phyloP scores from a whole-genome alignment of 1,140 invertebrate genomes.

The Diplogasteroides magnus region DNA sequence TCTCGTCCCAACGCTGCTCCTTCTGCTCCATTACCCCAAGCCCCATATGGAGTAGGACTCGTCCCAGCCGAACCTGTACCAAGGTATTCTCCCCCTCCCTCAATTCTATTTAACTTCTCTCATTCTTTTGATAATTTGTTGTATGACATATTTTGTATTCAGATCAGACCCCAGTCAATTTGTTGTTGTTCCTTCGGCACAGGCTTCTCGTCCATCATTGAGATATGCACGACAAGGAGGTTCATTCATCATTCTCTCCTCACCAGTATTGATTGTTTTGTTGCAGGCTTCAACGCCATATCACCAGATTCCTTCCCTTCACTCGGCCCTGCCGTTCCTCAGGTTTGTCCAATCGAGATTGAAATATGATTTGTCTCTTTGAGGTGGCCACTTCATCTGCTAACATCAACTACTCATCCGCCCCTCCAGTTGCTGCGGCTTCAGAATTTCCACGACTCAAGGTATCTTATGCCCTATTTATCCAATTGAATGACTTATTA shows the following conservation, averaged over 20 bases:
- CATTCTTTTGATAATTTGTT: too few relatives aligned
- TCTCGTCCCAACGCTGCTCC: background rate
- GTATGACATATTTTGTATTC: too few relatives aligned
- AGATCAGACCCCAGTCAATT: background rate
- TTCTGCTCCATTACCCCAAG: background rate
- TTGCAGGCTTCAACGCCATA: background rate
- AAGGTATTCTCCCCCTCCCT: too few relatives aligned
- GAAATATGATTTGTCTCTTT: too few relatives aligned
- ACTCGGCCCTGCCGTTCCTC: background rate
- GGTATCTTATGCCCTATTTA: too few relatives aligned
- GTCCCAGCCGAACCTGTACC: background rate
- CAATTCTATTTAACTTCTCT: too few relatives aligned
- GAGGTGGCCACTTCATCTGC: background rate
- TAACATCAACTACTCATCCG: background rate
- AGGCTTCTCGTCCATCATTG: background rate
- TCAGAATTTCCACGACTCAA: background rate
- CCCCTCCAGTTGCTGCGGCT: background rate
- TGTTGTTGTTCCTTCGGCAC: background rate
- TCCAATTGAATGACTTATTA: too few relatives aligned
- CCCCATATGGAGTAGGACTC: background rate
- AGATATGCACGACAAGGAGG: background rate
- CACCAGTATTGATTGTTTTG: too few relatives aligned
- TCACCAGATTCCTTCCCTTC: background rate
- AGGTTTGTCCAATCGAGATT: too few relatives aligned
- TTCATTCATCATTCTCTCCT: too few relatives aligned